Conservation (phyloP, 2,797 vertebrate genomes). For the Ceryle rudis region DNA sequence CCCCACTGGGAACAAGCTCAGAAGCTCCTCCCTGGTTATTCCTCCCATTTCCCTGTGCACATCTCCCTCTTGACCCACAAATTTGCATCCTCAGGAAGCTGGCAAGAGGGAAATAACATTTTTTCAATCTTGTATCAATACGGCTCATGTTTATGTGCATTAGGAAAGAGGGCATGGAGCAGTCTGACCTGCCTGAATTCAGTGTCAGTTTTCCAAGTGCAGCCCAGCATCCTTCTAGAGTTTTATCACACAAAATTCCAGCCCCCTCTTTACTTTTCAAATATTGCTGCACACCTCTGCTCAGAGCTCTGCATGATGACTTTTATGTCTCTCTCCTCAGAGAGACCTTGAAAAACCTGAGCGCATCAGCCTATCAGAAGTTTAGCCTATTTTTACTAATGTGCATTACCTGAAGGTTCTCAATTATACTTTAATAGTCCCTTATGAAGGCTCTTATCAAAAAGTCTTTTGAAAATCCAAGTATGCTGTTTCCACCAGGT, state of each 20-base stretch:
- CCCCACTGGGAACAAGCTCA: background rate
- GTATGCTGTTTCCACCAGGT: conserved; percentile 2
- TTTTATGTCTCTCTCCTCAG: conserved; percentile 13
- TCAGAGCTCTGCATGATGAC: background rate
- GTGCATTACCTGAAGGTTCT: background rate
- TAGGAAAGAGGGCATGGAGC: background rate
- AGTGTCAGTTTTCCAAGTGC: background rate
- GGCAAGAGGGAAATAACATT: background rate
- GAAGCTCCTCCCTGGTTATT: background rate
- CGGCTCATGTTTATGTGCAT: background rate
- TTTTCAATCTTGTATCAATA: background rate
- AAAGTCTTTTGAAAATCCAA: conserved; percentile 65
- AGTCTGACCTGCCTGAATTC: background rate
- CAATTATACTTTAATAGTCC: conserved; percentile 50
- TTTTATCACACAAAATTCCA: background rate
- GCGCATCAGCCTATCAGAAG: background rate
- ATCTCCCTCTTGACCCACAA: background rate
- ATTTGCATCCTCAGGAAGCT: background rate
- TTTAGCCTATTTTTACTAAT: conserved; percentile 58
- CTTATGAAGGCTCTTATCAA: conserved; percentile 32
- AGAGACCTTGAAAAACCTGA: conserved; percentile 38
- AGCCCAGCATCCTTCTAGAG: background rate
- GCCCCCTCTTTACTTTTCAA: background rate
- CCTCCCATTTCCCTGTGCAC: background rate
- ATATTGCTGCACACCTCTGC: background rate